A percentile compares a stretch with the other conserved stretches of the same genome.
phyloP scores from a whole-genome alignment of 2,888 invertebrate genomes.

The Bellardia pandia region DNA sequence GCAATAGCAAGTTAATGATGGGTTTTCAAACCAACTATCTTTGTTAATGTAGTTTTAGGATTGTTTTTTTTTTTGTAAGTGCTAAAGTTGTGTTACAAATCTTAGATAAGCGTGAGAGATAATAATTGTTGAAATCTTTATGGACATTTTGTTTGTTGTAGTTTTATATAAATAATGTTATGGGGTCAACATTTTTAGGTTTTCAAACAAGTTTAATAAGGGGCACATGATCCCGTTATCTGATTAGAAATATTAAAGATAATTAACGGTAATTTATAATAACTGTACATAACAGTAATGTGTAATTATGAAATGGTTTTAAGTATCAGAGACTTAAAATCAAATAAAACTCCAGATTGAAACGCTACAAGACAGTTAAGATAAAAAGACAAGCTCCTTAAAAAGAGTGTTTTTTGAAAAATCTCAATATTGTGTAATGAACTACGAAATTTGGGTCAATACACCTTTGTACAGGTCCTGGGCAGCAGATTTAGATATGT shows the following conservation, averaged over 20 bases:
- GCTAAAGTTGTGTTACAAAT: conserved; percentile 40
- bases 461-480: no score
- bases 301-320: not conserved
- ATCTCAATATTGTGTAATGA: no score
- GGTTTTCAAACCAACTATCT: conserved; percentile 2
- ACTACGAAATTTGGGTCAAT: no score
- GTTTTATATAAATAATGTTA: conserved; percentile 13
- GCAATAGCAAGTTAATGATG: conserved; percentile 47
- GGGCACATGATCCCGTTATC: conserved; percentile 34
- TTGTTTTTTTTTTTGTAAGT: conserved; percentile 29
- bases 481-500: no score
- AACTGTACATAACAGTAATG: not conserved
- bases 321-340: not conserved
- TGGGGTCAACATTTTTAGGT: conserved; percentile 29
- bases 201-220: conserved; percentile 1
- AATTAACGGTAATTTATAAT: conserved; percentile 46
- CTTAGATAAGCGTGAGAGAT: conserved; percentile 68
- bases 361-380: no score
- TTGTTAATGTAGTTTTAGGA: conserved; percentile 3
- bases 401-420: no score
- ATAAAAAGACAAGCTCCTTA: no score
- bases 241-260: conserved; percentile 34
- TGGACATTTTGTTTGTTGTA: conserved; percentile 14
- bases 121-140: conserved; percentile 60
- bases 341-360: no score